A percentile compares a stretch with the other conserved stretches of the same genome.
These are phyloP conservation scores for Setipinna tenuifilis DNA, from an alignment of 2,797 vertebrate genomes.

Conservation along the genomic window DNA sequence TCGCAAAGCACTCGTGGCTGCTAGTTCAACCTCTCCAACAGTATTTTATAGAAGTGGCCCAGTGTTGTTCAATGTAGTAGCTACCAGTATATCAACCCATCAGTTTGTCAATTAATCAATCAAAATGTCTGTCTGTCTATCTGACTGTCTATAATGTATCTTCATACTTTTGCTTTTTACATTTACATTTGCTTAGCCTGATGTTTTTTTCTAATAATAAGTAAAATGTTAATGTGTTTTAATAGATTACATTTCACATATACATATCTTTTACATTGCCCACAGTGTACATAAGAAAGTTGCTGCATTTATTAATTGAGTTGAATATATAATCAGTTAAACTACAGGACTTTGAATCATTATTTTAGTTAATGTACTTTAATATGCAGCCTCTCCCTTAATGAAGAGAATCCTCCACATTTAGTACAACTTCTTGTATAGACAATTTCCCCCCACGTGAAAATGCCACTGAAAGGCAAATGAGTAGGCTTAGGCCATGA, in stretches of 20 bases:
- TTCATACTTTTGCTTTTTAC: not conserved
- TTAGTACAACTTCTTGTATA: not conserved
- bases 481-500: not conserved
- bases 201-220: not conserved
- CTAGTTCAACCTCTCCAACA: not conserved
- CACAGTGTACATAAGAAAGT: too few species aligned
- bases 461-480: not conserved
- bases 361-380: too few species aligned
- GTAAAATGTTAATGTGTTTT: too few species aligned
- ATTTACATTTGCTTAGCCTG: not conserved
- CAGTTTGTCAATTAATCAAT: too few species aligned
- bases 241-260: too few species aligned
- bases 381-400: too few species aligned
- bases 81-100: too few species aligned
- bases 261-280: too few species aligned
- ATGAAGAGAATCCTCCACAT: not conserved
- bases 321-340: too few species aligned
- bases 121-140: not conserved
- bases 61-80: too few species aligned
- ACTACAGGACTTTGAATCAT: too few species aligned
- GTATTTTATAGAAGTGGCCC: not conserved
- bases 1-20: not conserved
- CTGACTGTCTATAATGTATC: not conserved
- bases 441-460: not conserved
- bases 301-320: too few species aligned